Percentiles rank a stretch among this genome's conserved stretches.
Conservation (phyloP, 2,113 vertebrate species). For the Corythoichthys haematopterus region DNA sequence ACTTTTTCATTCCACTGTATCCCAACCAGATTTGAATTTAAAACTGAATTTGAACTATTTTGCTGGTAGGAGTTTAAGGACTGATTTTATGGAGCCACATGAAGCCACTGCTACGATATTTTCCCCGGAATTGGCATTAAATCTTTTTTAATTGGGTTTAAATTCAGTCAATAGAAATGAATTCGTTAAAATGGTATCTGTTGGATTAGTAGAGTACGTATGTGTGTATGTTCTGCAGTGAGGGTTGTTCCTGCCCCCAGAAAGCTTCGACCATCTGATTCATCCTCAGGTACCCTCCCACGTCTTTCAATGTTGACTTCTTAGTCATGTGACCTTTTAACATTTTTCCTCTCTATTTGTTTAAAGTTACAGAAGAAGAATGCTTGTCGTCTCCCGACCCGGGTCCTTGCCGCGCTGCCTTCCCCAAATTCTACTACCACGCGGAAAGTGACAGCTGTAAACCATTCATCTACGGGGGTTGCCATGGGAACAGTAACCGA, state of each 20-base stretch:
- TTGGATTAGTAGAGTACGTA: not conserved
- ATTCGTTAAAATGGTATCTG: too few relatives aligned
- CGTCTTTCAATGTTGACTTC: not conserved
- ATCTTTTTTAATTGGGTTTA: too few relatives aligned
- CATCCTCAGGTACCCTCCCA: not conserved
- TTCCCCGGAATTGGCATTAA: too few relatives aligned
- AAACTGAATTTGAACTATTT: too few relatives aligned
- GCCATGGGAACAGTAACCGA: slow-evolving; percentile 66
- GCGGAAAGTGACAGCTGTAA: slow-evolving; percentile 32
- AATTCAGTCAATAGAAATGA: too few relatives aligned
- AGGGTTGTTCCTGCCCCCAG: not conserved
- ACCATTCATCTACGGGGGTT: slow-evolving; percentile 64
- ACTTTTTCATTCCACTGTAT: too few relatives aligned
- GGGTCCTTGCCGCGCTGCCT: slow-evolving; percentile 55
- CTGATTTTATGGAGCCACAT: too few relatives aligned
- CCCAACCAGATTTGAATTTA: too few relatives aligned
- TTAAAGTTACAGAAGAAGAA: slow-evolving; percentile 5
- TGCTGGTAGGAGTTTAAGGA: too few relatives aligned
- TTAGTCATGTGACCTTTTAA: not conserved
- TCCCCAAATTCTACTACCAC: slow-evolving; percentile 51
- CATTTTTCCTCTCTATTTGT: not conserved
- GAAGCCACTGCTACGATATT: too few relatives aligned
- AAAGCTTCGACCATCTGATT: not conserved
- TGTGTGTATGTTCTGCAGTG: slow-evolving; percentile 12
- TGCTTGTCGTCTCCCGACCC: slow-evolving; percentile 30